Base-by-base conservation (phyloP, 2,113 vertebrate genomes). In the Salvelinus alpinus region DNA sequence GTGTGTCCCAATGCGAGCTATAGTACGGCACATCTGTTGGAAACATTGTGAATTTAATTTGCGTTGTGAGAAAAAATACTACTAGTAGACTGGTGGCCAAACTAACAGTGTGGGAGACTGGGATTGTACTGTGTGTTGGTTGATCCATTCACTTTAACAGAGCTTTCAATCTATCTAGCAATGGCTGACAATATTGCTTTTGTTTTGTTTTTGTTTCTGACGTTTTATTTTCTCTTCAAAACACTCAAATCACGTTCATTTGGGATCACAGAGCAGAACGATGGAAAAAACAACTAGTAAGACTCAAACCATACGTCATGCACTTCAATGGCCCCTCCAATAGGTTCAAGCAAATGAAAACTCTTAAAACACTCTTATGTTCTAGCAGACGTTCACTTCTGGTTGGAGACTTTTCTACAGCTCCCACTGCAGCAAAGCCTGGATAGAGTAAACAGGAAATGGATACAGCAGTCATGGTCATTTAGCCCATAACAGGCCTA, bases 1-100 rank as follows among this genome's bases (percentile, higher is more conserved):
- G 48, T 71, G 38, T 66, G 76, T 38, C 22, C 22, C 78, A 57
- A 8, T 81, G 64, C 13, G 12, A 65, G 13, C 22, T 13, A 24
- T 57, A 38, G 76, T 78, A 73, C n/a, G 34, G 78, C 79, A 73
- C 27, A 84, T 75, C 77, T 80, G 80, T 81, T 85, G 78, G 78
- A 71, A 75, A 69, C 81, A 73, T 70, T 9, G 70, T 71, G 29
- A 31, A 31, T 38, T 66, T 77, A 70, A 76, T 79, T 74, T 80
- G 74, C 72, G 70, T 16, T 72, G 51, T 65, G 78, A 71, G 73
- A 72, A 74, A 66, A 66, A 76, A 70, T 69, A 74, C 78, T 24
- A 70, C 78, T 77, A 72, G 73, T 65, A 65, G 76, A 79, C 77
- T 75, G 79, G 71, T 76, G 73, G 82, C 75, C 67, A 29, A 54